phyloP scores from a whole-genome alignment of 2,888 invertebrate species.

The Athrips mouffetella region DNA sequence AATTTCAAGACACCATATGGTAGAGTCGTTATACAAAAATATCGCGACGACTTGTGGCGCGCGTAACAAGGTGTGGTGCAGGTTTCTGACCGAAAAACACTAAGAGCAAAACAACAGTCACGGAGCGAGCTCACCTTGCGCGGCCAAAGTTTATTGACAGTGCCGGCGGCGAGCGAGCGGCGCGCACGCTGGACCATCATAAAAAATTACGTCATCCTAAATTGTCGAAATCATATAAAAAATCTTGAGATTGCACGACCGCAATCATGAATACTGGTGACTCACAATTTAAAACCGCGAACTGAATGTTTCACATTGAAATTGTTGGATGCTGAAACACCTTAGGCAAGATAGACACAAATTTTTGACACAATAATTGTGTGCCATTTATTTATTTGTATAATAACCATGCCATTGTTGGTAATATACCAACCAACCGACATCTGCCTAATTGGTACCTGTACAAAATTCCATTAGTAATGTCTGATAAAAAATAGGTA shows the following conservation, averaged over 20 bases:
- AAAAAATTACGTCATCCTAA: conserved; percentile 62
- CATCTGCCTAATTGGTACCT: too few species aligned
- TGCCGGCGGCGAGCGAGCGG: conserved; percentile 51
- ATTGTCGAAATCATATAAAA: conserved; percentile 52
- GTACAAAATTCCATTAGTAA: too few species aligned
- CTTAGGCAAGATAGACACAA: not conserved
- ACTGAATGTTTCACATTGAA: not conserved
- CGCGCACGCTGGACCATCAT: conserved; percentile 45
- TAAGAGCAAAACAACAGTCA: conserved; percentile 46
- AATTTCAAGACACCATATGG: not conserved
- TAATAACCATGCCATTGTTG: too few species aligned
- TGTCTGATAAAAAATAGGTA: too few species aligned
- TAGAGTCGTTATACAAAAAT: not conserved
- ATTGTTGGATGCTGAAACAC: not conserved
- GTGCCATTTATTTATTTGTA: not conserved
- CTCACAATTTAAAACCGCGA: conserved; percentile 18
- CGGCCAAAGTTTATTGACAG: conserved; percentile 75
- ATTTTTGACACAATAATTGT: too few species aligned
- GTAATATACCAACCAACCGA: too few species aligned
- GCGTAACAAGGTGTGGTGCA: conserved; percentile 22
- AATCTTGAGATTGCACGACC: conserved; percentile 46
- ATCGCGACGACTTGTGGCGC: conserved; percentile 12
- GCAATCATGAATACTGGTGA: conserved; percentile 32
- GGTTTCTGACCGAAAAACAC: conserved; percentile 40
- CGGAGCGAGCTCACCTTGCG: conserved; percentile 59